Base-by-base conservation (phyloP, 2,113 vertebrate species). In the Phrynocephalus versicolor region DNA sequence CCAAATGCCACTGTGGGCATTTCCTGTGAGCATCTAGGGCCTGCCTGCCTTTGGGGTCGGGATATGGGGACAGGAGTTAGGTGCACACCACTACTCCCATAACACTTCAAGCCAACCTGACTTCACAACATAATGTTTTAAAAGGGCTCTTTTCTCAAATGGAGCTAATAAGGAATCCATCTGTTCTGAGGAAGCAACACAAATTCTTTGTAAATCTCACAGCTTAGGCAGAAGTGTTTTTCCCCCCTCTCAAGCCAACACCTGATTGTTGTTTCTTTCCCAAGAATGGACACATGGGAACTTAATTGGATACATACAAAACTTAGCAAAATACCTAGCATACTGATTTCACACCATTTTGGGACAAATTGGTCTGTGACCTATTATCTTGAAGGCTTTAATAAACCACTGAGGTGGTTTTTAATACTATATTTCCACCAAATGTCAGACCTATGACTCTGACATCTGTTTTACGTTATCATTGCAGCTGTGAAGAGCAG, bases 381-480 rank as follows among this genome's bases (percentile, higher is more conserved):
- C 85, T 84, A 91, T 95, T 93, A 95, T 89, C 75, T 84, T 91
- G 83, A 81, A 94, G 92, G 91, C 92, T 94, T 95, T 96, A 94
- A 93, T 92, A 96, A 97, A 94, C 91, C 90, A 94, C 57, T 55
- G 88, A 93, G 92, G 91, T 96, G 95, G 92, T 90, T 94, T 95
- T 96, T 96, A 94, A 94, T 94, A 93, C 93, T 89, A 92, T 89
- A 93, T 94, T 95, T 94, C 92, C 91, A 95, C 91, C 92, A 92
- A 94, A 92, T 94, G 94, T 92, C 93, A 96, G 93, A 95, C 92
- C 94, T 94, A 91, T 96, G 93, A 93, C 94, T 95, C 93, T 93
- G 90, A 95, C 95, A 96, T 96, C 94, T 96, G 95, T 88, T 95
- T 94, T 93, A 91, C 93, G 92, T 96, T 96, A 94, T 88, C 88